Conservation (phyloP, 1,140 invertebrate species). For the Drosophila carrolli region DNA sequence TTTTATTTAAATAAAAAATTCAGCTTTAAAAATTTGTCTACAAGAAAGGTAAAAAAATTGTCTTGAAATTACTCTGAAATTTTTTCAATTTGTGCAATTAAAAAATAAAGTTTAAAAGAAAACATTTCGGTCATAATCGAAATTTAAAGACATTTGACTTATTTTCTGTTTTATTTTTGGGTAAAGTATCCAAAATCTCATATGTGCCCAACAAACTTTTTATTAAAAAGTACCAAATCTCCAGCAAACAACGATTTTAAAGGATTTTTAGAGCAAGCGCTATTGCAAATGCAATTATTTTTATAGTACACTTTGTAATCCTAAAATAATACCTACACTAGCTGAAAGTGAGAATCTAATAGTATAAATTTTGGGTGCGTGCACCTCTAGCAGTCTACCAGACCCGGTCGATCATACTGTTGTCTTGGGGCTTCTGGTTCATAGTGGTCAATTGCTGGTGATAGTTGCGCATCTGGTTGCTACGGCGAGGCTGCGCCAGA, state of each 20-base stretch:
- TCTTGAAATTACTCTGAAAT: no score
- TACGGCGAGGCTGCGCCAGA: constrained; percentile 92
- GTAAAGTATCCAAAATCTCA: no score
- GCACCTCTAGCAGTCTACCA: constrained; percentile 60
- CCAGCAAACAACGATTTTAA: background rate
- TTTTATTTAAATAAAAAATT: no score
- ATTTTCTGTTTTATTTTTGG: no score
- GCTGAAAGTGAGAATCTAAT: constrained; percentile 14
- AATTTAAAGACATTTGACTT: no score
- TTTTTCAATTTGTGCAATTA: no score
- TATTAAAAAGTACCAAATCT: no score
- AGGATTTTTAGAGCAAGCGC: constrained; percentile 6
- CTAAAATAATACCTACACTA: constrained; percentile 13
- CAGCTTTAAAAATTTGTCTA: no score
- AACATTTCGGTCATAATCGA: no score
- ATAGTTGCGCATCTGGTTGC: constrained; percentile 90
- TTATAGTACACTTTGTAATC: background rate
- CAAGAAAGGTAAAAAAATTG: no score
- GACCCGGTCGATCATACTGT: constrained; percentile 83
- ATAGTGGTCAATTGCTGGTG: constrained; percentile 86
- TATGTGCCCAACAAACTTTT: no score
- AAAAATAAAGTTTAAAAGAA: no score
- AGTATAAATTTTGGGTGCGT: constrained; percentile 20
- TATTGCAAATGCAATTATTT: constrained; percentile 16
- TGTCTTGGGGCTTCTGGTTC: constrained; percentile 83